Percentiles rank a stretch among this genome's conserved stretches.
These are phyloP conservation scores for Ascidia mentula DNA, from an alignment of 23 tunicate genomes.

Conservation along the genomic window DNA sequence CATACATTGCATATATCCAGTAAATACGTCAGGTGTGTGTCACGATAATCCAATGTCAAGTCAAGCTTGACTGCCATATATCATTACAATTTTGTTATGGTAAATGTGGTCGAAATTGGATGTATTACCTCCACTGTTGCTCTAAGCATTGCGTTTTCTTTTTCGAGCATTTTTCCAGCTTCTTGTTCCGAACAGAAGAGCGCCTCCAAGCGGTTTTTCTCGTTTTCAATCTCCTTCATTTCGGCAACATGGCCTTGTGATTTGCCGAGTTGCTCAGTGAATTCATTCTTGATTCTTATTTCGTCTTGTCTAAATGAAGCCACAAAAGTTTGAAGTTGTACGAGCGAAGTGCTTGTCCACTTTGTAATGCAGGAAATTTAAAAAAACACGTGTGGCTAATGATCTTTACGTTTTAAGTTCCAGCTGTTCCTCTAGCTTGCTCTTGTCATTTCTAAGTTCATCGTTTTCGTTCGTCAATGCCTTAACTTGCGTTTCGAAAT, in stretches of 20 bases:
- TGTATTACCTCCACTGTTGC: slow-evolving; percentile 16
- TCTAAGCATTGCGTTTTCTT: slow-evolving; percentile 22
- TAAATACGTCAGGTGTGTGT: too few relatives aligned
- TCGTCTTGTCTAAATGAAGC: background rate
- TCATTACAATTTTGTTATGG: too few relatives aligned
- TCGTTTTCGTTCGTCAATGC: background rate
- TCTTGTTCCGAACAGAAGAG: slow-evolving; percentile 13
- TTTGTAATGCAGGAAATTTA: too few relatives aligned
- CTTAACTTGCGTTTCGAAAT: background rate
- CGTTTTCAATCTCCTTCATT: background rate
- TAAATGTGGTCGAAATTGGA: too few relatives aligned
- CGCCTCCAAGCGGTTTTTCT: slow-evolving; percentile 12
- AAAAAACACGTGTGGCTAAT: too few relatives aligned
- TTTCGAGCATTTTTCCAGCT: background rate
- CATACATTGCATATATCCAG: too few relatives aligned
- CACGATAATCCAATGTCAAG: too few relatives aligned
- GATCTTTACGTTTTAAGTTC: background rate
- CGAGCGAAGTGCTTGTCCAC: too few relatives aligned
- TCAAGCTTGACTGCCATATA: too few relatives aligned
- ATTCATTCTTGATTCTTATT: background rate
- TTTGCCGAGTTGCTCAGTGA: background rate
- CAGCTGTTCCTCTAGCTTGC: background rate
- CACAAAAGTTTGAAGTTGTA: background rate
- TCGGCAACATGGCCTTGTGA: background rate
- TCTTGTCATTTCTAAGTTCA: background rate